Evolutionary conservation across 2,113 vertebrate species (phyloP).

Genomic region (Aleadryas rufinucha): DNA sequence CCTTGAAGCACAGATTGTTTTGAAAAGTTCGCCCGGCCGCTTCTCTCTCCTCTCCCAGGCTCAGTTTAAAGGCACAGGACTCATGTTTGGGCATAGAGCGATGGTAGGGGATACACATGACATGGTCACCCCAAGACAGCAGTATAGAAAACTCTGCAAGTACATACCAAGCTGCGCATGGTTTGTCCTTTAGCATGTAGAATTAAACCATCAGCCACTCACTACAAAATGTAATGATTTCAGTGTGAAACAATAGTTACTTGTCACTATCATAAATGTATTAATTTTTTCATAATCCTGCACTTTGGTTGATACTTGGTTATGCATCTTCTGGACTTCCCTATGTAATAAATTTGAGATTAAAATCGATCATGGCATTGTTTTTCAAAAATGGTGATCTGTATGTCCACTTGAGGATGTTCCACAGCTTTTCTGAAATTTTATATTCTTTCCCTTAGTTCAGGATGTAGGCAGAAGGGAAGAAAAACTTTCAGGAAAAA

Average conservation of each 20-base stretch:
- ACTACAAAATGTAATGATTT: not conserved
- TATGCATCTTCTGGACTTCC: not conserved
- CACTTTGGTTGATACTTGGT: not conserved
- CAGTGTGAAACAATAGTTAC: not conserved
- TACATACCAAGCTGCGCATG: not conserved
- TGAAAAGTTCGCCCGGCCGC: too few relatives aligned
- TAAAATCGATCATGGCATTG: accelerated
- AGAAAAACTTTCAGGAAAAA: not conserved
- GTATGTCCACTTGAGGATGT: not conserved
- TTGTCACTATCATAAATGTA: not conserved
- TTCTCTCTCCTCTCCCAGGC: too few relatives aligned
- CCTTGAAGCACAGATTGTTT: too few relatives aligned
- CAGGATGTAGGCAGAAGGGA: not conserved
- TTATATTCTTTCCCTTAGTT: not conserved
- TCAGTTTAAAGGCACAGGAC: too few relatives aligned
- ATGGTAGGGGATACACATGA: too few relatives aligned
- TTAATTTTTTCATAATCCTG: not conserved
- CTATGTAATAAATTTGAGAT: not conserved
- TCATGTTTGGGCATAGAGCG: too few relatives aligned
- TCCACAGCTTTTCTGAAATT: not conserved
- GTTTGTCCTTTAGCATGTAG: not conserved
- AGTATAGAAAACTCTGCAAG: not conserved
- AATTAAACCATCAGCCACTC: not conserved
- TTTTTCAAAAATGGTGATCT: not conserved
- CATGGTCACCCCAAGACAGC: too few relatives aligned